Base-by-base conservation (phyloP, 2,888 invertebrate genomes). In the Amaurobius ferox region DNA sequence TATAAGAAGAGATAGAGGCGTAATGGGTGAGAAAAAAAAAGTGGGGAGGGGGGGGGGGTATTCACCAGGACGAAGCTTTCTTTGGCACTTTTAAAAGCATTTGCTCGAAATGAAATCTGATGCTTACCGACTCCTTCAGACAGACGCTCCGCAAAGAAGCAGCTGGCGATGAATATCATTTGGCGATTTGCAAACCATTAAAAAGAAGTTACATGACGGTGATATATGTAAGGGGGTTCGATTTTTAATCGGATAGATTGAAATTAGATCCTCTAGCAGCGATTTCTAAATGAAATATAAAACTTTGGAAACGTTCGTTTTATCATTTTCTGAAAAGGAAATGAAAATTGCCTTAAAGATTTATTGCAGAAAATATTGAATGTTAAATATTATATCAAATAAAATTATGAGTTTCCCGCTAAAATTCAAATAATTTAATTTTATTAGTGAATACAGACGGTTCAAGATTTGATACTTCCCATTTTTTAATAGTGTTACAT, bases 31-130 rank as follows among this genome's bases (percentile, higher is more conserved):
- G 44, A 71, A 78, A 66, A 30, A 68, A 77, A 61, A 61, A 32
- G 32, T 61, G 28, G 62, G 40, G 62, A 30, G 55, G 67, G 39
- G 70, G 48, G 32, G 68, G 28, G 62, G 40, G 62, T 79, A 62
- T 79, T 79, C 71, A 32, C 39, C 44, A 6, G 28, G 40, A 67
- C 66, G 67, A 67, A 66, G 29, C 30, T 76, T 76, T 76, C 66
- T 66, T 76, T 39, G 23, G 64, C 67, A 55, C 55, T 55, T 55
- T 55, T 55, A 55, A 55, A 55, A 55, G 55, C 55, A 23, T 55
- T 55, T 55, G 19, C 55, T 2, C 7, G 11, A 23, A 55, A 55
- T 55, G 55, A 55, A 55, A 23, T 23, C 2, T 5, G 55, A 23
- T 55, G 55, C 55, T 2, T 11, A 55, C 23, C 6, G 23, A 55